These are phyloP conservation scores for Agriopis marginaria DNA, from an alignment of 2,888 invertebrate species.

Conservation along the genomic window DNA sequence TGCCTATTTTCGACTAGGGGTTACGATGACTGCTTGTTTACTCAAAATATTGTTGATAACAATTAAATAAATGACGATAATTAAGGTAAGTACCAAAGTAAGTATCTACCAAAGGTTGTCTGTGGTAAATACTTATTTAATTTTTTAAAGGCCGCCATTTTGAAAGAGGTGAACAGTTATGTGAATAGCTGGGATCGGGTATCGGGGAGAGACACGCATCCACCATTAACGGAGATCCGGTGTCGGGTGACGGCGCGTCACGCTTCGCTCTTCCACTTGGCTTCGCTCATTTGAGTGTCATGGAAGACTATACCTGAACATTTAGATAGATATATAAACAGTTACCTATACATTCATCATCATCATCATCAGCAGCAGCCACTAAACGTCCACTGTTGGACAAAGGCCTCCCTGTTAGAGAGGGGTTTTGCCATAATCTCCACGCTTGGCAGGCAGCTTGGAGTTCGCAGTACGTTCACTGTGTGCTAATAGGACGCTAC, in stretches of 20 bases:
- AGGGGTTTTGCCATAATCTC: too few species aligned
- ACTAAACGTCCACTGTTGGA: too few species aligned
- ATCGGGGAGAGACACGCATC: slow-evolving; percentile 61
- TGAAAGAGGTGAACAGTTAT: slow-evolving; percentile 32
- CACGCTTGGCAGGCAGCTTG: too few species aligned
- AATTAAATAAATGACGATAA: slow-evolving; percentile 2
- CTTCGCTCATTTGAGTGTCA: slow-evolving; percentile 6
- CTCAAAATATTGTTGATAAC: slow-evolving; percentile 1
- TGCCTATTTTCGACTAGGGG: slow-evolving; percentile 17
- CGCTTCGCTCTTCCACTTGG: slow-evolving; percentile 2
- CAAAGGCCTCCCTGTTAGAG: too few species aligned
- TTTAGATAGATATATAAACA: too few species aligned
- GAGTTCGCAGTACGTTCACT: too few species aligned
- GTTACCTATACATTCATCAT: too few species aligned
- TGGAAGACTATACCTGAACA: not conserved
- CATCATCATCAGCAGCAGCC: too few species aligned
- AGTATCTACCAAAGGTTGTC: too few species aligned
- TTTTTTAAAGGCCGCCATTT: slow-evolving; percentile 2
- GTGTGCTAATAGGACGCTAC: too few species aligned
- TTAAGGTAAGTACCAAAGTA: not conserved
- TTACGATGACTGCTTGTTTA: slow-evolving; percentile 13
- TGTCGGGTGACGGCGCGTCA: slow-evolving; percentile 53
- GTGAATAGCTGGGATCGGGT: slow-evolving; percentile 46
- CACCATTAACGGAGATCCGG: slow-evolving; percentile 68
- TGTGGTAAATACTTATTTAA: too few species aligned